A percentile compares a stretch with the other conserved stretches of the same genome.
Evolutionary conservation across 2,888 invertebrate genomes (phyloP).

Genomic region (Rutpela maculata): DNA sequence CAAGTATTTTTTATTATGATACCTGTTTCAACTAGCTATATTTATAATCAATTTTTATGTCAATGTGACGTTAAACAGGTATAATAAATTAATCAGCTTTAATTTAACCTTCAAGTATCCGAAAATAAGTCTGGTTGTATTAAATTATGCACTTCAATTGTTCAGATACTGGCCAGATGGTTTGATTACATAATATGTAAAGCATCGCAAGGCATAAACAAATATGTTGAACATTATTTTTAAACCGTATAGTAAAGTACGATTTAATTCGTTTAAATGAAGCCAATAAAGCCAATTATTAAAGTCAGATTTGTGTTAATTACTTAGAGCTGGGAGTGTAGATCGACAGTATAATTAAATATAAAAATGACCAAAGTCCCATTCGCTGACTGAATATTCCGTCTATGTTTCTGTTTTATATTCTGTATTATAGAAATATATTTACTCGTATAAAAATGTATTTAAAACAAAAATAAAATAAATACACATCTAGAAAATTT

Average conservation of each 20-base stretch:
- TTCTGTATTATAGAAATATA: too few species aligned
- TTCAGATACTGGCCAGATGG: neutral
- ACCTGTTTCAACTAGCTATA: neutral
- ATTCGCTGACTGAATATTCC: neutral
- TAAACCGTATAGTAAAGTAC: neutral
- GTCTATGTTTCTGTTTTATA: too few species aligned
- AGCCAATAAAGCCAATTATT: slow-evolving; percentile 1
- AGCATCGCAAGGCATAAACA: neutral
- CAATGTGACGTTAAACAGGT: slow-evolving; percentile 1
- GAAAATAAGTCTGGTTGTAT: slow-evolving; percentile 7
- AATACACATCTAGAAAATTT: too few species aligned
- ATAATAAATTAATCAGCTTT: neutral
- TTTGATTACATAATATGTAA: neutral
- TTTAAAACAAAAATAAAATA: too few species aligned
- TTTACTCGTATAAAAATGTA: too few species aligned
- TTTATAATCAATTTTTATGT: neutral
- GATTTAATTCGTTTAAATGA: neutral
- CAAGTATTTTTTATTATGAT: neutral
- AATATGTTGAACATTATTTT: neutral
- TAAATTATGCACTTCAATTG: neutral
- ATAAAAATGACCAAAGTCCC: neutral
- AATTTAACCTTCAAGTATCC: neutral
- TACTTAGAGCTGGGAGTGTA: neutral
- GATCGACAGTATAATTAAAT: neutral
- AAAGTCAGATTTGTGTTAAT: neutral